phyloP scores from a whole-genome alignment of 2,113 vertebrate species.

The Trogon surrucura region DNA sequence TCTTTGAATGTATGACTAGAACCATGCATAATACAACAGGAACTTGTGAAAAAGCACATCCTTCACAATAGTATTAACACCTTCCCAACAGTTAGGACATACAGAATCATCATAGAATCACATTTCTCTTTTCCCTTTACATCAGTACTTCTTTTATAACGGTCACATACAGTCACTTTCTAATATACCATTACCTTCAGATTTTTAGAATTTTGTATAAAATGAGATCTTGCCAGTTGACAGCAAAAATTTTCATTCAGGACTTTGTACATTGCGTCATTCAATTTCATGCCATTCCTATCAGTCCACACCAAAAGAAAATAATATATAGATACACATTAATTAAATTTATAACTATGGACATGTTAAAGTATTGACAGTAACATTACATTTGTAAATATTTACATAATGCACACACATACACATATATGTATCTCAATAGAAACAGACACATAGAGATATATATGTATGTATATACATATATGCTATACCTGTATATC shows the following conservation, averaged over 20 bases:
- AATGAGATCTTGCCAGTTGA: neutral
- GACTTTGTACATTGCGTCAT: neutral
- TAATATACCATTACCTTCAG: neutral
- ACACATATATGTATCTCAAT: neutral
- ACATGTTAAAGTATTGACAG: neutral
- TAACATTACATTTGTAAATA: neutral
- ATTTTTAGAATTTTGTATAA: neutral
- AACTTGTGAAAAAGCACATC: neutral
- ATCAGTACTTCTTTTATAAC: neutral
- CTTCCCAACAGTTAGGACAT: neutral
- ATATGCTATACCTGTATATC: too few species aligned
- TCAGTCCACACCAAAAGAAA: neutral
- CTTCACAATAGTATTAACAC: neutral
- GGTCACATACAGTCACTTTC: neutral
- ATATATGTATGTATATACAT: too few species aligned
- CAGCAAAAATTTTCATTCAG: neutral
- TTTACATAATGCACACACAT: neutral
- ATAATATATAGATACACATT: accelerated
- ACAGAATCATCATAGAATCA: neutral
- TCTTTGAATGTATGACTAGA: neutral
- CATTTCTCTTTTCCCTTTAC: neutral
- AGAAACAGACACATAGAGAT: neutral
- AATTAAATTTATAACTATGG: neutral
- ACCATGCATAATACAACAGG: neutral
- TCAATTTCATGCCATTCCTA: neutral